phyloP scores from a whole-genome alignment of 2,797 vertebrate species.

The Acipenser transmontanus region DNA sequence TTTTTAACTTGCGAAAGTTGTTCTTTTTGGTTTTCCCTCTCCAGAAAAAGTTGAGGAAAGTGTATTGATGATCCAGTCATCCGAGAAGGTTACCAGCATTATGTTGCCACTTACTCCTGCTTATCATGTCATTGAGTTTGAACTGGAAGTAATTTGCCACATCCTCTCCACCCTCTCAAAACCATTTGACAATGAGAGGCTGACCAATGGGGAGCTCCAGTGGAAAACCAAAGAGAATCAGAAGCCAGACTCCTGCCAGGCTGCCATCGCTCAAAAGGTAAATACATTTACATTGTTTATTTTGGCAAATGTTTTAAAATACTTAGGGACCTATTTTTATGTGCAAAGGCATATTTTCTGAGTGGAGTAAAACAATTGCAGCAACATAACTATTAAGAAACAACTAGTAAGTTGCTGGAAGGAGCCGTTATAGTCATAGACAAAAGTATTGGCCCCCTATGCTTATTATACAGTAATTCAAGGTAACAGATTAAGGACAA shows the following conservation, averaged over 20 bases:
- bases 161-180: slow-evolving; percentile 64
- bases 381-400: no score
- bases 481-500: no score
- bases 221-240: slow-evolving; percentile 66
- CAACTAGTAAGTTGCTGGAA: no score
- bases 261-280: slow-evolving; percentile 83
- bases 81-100: slow-evolving; percentile 92
- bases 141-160: slow-evolving; percentile 81
- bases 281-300: slow-evolving; percentile 3
- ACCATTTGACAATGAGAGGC: slow-evolving; percentile 49
- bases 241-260: slow-evolving; percentile 65
- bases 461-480: no score
- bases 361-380: no score
- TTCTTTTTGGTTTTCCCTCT: slow-evolving; percentile 6
- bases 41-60: slow-evolving; percentile 69
- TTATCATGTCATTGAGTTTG: slow-evolving; percentile 87
- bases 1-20: not conserved
- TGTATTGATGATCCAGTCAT: slow-evolving; percentile 75
- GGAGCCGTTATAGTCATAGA: no score
- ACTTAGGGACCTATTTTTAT: no score
- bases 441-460: no score
- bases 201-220: slow-evolving; percentile 65
- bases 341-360: no score
- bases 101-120: slow-evolving; percentile 76
- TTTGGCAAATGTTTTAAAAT: no score